Percentiles rank a stretch among this genome's conserved stretches.
Conservation (phyloP, 92 coral and sea anemone genomes). For the Meandrina meandrites region DNA sequence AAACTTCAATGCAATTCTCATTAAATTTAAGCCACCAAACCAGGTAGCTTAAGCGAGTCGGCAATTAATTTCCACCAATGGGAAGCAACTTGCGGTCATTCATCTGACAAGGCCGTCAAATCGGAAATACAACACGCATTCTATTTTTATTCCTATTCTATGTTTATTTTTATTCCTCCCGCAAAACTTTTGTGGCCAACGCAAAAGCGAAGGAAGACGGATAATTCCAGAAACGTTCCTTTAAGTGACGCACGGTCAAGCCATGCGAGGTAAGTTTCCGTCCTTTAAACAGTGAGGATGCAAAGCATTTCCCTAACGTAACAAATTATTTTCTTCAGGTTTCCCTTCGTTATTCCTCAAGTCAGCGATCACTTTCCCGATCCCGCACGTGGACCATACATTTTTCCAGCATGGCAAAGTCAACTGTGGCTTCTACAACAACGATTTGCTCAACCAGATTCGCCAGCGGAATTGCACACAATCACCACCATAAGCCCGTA, state of each 20-base stretch:
- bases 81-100: neutral
- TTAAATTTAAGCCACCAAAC: neutral
- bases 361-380: neutral
- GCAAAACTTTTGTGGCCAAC: neutral
- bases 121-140: too few species aligned
- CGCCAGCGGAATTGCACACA: too few species aligned
- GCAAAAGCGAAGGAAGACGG: neutral
- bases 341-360: neutral
- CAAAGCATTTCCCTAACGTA: slow-evolving; percentile 1
- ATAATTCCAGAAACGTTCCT: neutral
- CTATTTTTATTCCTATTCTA: too few species aligned
- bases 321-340: slow-evolving; percentile 1
- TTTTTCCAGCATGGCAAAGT: slow-evolving; percentile 19
- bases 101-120: neutral
- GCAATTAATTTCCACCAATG: neutral
- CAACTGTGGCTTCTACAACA: slow-evolving; percentile 22
- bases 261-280: slow-evolving; percentile 8
- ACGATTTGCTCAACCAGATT: neutral
- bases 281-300: neutral
- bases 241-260: neutral
- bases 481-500: too few species aligned
- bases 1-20: neutral
- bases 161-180: too few species aligned
- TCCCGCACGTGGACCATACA: neutral
- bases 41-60: neutral